Base-by-base conservation (phyloP, 2,113 vertebrate genomes). In the Gymnocephalus cernua region DNA sequence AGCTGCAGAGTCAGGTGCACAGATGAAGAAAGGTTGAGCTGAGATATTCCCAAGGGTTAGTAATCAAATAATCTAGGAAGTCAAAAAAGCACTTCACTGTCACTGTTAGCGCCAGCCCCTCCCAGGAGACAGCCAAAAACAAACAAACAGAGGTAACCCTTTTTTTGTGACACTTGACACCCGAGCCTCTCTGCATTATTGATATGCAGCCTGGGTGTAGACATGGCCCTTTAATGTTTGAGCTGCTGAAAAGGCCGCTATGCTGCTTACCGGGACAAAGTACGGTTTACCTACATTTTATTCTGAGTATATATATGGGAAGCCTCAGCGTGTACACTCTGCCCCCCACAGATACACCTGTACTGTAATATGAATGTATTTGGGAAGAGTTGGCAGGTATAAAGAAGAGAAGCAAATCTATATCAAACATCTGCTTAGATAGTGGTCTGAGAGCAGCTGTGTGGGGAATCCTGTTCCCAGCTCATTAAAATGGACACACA, bases 141-240 rank as follows among this genome's bases (percentile, higher is more conserved):
- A 38, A 38, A 8, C 9, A 9, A 9, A 38, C 35, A 38, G 35
- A 38, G 35, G 35, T 38, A 38, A 12, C 45, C 4, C 68, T 6
- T n/a, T 56, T 65, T 21, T 61, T 53, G 18, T 70, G 38, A 68
- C 48, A 65, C 21, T 68, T 81, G 86, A 92, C 84, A 92, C 86
- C 70, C 27, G 75, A 86, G 70, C 84, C 69, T 53, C n/a, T 14
- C 58, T 94, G 77, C 77, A 89, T 93, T 91, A 93, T 94, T 91
- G 73, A 91, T 86, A 51, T 51, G 35, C 65, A 65, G 75, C 63
- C 51, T 38, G 66, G 27, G 29, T 70, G 56, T 7, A 76, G 50
- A 77, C 71, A 62, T 47, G 54, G 44, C 27, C 16, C 62, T 74
- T 63, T 47, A 77, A 51, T 41, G 64, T 75, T 23, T 57, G 67